Percentiles rank a stretch among this genome's conserved stretches.
Conservation (phyloP, 2,888 invertebrate genomes). For the Zele albiditarsus region DNA sequence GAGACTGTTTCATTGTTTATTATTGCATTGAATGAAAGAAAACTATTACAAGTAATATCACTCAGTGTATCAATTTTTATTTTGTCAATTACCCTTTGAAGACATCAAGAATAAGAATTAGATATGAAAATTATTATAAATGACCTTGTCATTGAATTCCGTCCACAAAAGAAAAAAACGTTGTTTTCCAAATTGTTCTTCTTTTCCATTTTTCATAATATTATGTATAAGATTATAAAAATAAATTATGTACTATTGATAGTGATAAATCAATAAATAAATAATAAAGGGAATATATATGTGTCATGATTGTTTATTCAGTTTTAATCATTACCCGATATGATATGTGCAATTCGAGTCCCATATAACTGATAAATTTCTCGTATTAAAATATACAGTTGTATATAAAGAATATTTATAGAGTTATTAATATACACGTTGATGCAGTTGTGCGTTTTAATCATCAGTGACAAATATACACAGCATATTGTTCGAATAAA, state of each 20-base stretch:
- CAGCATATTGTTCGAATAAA: not conserved
- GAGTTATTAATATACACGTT: not conserved
- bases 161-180: not conserved
- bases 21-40: not conserved
- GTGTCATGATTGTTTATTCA: not conserved
- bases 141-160: constrained; percentile 11
- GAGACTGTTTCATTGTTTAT: constrained; percentile 17
- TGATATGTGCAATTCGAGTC: not conserved
- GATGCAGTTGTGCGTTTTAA: not conserved
- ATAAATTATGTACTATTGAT: not conserved
- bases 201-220: not conserved
- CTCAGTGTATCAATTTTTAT: not conserved
- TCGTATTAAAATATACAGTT: not conserved
- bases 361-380: not conserved
- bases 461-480: not conserved
- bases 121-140: not conserved
- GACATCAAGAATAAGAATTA: not conserved
- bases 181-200: not conserved
- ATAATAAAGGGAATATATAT: not conserved
- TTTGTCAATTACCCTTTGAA: not conserved
- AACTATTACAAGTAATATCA: not conserved
- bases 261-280: not conserved
- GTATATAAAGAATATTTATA: not conserved
- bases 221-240: not conserved
- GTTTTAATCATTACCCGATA: not conserved